Conservation (phyloP, 2,888 invertebrate species). For the Amiota communis region DNA sequence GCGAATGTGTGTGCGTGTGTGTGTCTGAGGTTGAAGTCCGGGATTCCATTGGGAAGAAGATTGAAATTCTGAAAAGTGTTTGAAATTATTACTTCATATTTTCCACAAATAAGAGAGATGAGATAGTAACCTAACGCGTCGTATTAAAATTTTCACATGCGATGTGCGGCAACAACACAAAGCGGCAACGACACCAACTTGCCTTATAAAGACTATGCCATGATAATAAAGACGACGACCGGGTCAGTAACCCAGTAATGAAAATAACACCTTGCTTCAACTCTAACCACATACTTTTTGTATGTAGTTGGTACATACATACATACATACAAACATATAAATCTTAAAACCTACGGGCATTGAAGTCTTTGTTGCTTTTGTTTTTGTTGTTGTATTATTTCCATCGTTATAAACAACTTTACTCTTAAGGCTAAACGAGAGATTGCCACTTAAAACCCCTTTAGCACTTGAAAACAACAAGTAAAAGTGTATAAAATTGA, state of each 20-base stretch:
- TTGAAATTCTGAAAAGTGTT: constrained; percentile 11
- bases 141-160: constrained; percentile 67
- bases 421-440: constrained; percentile 43
- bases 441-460: not conserved
- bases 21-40: no score
- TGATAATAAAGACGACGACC: no score
- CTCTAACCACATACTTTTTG: no score
- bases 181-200: constrained; percentile 38
- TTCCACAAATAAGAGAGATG: constrained; percentile 1
- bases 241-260: no score
- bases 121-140: constrained; percentile 52
- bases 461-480: not conserved
- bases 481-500: not conserved
- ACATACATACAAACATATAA: no score
- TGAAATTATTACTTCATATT: constrained; percentile 17
- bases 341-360: no score
- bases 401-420: constrained; percentile 6
- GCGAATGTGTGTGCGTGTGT: no score
- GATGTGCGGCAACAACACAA: constrained; percentile 67
- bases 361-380: no score
- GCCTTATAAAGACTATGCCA: no score
- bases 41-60: not conserved
- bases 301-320: no score
- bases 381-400: no score
- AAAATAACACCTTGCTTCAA: no score